A percentile compares a stretch with the other conserved stretches of the same genome.
Conservation (phyloP, 1,140 invertebrate species). For the Cydia amplana region DNA sequence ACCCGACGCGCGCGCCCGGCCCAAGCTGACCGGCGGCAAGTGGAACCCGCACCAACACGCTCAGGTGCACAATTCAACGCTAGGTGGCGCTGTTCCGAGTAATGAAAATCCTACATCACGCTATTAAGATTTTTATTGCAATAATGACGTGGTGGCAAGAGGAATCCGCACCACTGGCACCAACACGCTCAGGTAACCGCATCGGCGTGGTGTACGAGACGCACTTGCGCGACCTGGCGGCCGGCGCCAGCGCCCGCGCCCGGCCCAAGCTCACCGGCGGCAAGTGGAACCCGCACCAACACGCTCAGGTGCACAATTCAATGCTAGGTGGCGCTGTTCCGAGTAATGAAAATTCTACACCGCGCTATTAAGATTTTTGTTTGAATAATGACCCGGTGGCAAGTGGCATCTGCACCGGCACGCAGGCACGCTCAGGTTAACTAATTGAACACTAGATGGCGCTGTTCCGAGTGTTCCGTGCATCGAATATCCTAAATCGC, state of each 20-base stretch:
- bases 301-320: conserved; percentile 80
- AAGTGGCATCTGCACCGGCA: not conserved
- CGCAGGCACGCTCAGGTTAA: not conserved
- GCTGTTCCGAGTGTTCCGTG: not conserved
- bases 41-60: conserved; percentile 97
- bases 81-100: too few relatives aligned
- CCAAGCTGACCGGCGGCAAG: conserved; percentile 90
- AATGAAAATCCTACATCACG: too few relatives aligned
- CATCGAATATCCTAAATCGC: not conserved
- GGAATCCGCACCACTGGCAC: conserved; percentile 98
- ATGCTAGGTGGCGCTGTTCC: too few relatives aligned
- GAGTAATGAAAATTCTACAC: too few relatives aligned
- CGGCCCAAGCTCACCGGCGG: conserved; percentile 89
- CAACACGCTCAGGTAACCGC: conserved; percentile 85
- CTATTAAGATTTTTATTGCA: too few relatives aligned
- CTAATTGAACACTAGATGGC: not conserved
- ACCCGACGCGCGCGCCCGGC: conserved; percentile 84
- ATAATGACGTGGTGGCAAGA: conserved; percentile 94
- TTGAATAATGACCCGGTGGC: not conserved
- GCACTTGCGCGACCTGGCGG: conserved; percentile 52
- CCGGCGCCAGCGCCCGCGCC: conserved; percentile 79
- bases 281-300: conserved; percentile 97
- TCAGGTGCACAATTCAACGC: conserved; percentile 66
- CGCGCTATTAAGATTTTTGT: not conserved
- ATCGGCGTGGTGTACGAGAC: conserved; percentile 86